Conservation (phyloP, 2,888 invertebrate genomes). For the Myopa testacea region DNA sequence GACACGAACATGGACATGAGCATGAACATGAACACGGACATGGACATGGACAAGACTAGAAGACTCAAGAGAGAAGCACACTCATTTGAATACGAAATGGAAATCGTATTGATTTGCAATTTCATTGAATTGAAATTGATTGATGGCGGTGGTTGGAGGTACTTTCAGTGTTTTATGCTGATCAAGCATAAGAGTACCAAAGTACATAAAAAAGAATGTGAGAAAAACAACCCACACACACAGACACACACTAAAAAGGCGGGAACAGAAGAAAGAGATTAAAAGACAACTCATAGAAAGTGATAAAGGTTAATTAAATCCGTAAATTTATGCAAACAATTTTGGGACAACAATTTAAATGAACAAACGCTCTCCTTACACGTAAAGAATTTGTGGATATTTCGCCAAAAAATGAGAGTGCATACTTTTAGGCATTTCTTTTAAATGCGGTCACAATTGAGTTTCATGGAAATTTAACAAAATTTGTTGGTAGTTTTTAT, state of each 20-base stretch:
- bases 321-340: neutral
- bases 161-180: constrained; percentile 15
- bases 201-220: neutral
- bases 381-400: too few species aligned
- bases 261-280: neutral
- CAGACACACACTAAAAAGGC: neutral
- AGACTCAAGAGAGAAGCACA: neutral
- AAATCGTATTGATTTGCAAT: constrained; percentile 27
- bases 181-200: neutral
- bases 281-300: neutral
- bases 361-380: too few species aligned
- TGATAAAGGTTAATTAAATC: neutral
- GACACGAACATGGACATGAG: neutral
- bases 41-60: neutral
- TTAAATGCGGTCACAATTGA: too few species aligned
- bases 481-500: too few species aligned
- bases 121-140: constrained; percentile 30
- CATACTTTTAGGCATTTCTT: too few species aligned
- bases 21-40: neutral
- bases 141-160: neutral
- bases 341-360: too few species aligned
- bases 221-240: neutral
- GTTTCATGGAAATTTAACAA: too few species aligned
- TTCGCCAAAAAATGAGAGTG: too few species aligned
- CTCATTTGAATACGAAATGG: constrained; percentile 3